Conservation (phyloP, 2,888 invertebrate genomes). For the Aromia moschata region DNA sequence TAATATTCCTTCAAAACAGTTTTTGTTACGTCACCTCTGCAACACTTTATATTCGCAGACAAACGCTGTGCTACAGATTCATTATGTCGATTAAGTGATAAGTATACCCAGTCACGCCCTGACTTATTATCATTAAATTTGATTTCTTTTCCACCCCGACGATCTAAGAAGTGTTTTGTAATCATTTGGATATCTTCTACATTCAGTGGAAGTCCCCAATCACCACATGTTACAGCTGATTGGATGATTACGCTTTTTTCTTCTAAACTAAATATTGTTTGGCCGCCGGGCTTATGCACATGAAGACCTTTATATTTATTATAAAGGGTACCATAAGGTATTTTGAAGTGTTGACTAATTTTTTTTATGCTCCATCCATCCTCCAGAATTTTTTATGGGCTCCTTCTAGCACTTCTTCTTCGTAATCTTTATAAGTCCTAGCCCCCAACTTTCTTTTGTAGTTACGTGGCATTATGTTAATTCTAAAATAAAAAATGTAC, state of each 20-base stretch:
- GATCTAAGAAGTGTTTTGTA: slow-evolving; percentile 30
- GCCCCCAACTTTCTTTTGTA: slow-evolving; percentile 13
- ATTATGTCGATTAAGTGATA: slow-evolving; percentile 6
- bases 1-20: slow-evolving; percentile 35
- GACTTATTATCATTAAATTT: slow-evolving; percentile 25
- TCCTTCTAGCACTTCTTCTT: background rate
- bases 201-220: slow-evolving; percentile 14
- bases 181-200: slow-evolving; percentile 8
- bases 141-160: slow-evolving; percentile 20
- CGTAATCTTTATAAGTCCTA: slow-evolving; percentile 10
- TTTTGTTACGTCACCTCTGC: slow-evolving; percentile 26
- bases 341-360: no score
- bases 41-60: slow-evolving; percentile 24
- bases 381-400: slow-evolving; percentile 11
- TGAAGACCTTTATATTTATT: slow-evolving; percentile 16
- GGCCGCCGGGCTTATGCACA: slow-evolving; percentile 5
- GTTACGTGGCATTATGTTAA: slow-evolving; percentile 5
- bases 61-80: background rate
- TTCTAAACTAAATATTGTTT: slow-evolving; percentile 7
- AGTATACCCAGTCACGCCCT: slow-evolving; percentile 30
- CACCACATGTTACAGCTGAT: background rate
- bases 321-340: slow-evolving; percentile 23
- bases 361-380: slow-evolving; percentile 20
- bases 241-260: slow-evolving; percentile 17
- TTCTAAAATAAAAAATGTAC: no score